Conservation (phyloP, 2,888 invertebrate species). For the Sylvicola cinctus region DNA sequence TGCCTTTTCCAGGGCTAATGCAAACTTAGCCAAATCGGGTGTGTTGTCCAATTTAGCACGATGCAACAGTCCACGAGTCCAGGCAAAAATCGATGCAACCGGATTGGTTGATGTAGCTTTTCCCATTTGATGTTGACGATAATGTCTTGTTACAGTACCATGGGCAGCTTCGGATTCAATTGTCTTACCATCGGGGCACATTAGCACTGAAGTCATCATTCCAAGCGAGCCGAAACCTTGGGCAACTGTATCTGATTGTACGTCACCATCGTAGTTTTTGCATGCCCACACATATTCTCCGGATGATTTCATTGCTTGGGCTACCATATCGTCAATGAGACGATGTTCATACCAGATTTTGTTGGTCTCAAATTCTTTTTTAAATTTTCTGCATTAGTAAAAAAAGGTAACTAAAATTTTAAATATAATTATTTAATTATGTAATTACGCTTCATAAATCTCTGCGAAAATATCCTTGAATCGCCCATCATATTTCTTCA, state of each 20-base stretch:
- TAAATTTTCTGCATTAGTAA: constrained; percentile 37
- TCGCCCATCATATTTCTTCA: constrained; percentile 72
- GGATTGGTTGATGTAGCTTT: constrained; percentile 77
- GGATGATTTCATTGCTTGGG: constrained; percentile 59
- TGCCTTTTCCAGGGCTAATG: constrained; percentile 50
- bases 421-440: background rate
- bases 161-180: constrained; percentile 84
- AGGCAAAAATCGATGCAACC: constrained; percentile 78
- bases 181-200: constrained; percentile 69
- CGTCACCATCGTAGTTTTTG: constrained; percentile 86
- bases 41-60: constrained; percentile 64
- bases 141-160: constrained; percentile 79
- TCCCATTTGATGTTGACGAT: constrained; percentile 63
- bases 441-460: constrained; percentile 50
- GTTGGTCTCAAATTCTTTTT: constrained; percentile 46
- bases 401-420: constrained; percentile 4
- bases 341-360: constrained; percentile 85
- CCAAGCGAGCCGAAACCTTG: constrained; percentile 67
- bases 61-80: constrained; percentile 70
- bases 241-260: constrained; percentile 75
- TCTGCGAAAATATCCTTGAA: constrained; percentile 88
- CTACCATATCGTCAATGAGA: constrained; percentile 83
- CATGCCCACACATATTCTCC: constrained; percentile 86
- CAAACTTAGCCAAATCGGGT: constrained; percentile 50
- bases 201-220: constrained; percentile 76